These are phyloP conservation scores for Anoplophora glabripennis DNA, from an alignment of 1,140 invertebrate species.

Conservation along the genomic window DNA sequence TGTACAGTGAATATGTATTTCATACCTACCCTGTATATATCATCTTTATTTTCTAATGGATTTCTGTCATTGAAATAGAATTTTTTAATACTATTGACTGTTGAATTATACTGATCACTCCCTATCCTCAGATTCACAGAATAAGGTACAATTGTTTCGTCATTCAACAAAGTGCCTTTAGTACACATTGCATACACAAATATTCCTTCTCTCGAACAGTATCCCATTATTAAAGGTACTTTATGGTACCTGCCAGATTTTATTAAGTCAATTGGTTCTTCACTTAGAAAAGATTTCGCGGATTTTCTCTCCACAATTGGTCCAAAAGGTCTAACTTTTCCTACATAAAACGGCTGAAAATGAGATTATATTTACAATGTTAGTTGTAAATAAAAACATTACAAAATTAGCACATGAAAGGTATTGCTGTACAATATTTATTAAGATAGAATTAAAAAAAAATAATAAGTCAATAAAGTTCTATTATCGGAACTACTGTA, in stretches of 20 bases:
- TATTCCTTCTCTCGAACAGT: slow-evolving; percentile 46
- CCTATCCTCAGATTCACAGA: slow-evolving; percentile 49
- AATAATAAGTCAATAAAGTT: too few species aligned
- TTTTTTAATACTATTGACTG: slow-evolving; percentile 52
- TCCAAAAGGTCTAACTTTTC: slow-evolving; percentile 49
- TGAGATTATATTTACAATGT: background rate
- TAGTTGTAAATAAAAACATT: too few species aligned
- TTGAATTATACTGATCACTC: slow-evolving; percentile 47
- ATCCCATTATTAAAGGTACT: slow-evolving; percentile 57
- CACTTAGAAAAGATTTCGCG: slow-evolving; percentile 47
- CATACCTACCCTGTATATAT: slow-evolving; percentile 32
- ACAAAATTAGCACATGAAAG: slow-evolving; percentile 2
- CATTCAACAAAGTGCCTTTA: slow-evolving; percentile 36
- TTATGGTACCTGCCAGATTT: slow-evolving; percentile 44
- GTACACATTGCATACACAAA: slow-evolving; percentile 48
- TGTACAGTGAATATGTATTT: background rate
- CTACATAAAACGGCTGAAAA: slow-evolving; percentile 43
- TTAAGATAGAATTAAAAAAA: too few species aligned
- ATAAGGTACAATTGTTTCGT: slow-evolving; percentile 44
- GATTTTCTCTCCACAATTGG: slow-evolving; percentile 52
- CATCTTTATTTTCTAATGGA: slow-evolving; percentile 41
- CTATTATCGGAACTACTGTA: too few species aligned
- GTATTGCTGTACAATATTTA: too few species aligned
- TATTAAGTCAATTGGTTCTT: slow-evolving; percentile 51
- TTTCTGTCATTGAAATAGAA: slow-evolving; percentile 52